Evolutionary conservation across 2,113 vertebrate species (phyloP), one percentile per base, ranked within the genome.

Genomic region (Stigmatopora argus): DNA sequence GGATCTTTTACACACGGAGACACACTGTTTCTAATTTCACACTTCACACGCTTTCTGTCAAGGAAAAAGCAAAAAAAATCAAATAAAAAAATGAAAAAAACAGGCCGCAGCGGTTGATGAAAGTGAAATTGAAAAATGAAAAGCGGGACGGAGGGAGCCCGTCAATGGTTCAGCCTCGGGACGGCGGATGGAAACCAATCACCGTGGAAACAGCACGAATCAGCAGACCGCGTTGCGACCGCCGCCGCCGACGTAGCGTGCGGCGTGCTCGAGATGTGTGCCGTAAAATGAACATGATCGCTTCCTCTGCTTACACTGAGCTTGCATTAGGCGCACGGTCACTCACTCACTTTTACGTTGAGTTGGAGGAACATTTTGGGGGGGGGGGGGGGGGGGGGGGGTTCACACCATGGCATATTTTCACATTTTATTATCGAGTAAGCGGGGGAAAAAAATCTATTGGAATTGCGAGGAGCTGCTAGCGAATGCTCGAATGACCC

Each of bases 81-180:
- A 83, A 78, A 48, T 35, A 17, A n/a, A 19, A 14, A 6, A 13
- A 26, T 14, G 9, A n/a, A 23, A 11, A 64, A 38, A 80, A 83
- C 74, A 80, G 78, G 78, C 81, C 55, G 78, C 71, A 51, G 76
- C 69, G 62, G 76, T 79, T 84, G 85, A 88, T 87, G 81, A 82
- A 85, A 86, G 80, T 76, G 83, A 84, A 89, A 89, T 87, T 87
- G 86, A 89, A 88, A 89, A 87, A 88, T 87, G 84, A 86, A 89
- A 88, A 81, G 65, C 72, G 65, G 66, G 67, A 58, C 55, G 69
- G 66, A 75, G 73, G 73, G 65, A 65, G 65, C 46, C 79, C 79
- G 86, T 85, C 80, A 68, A 88, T 83, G 82, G 79, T 70, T 87
- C 73, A 75, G 76, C 70, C 59, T 66, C 67, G 21, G 62, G 73